Conservation (phyloP, 2,797 vertebrate species). For the Glossophaga mutica region DNA sequence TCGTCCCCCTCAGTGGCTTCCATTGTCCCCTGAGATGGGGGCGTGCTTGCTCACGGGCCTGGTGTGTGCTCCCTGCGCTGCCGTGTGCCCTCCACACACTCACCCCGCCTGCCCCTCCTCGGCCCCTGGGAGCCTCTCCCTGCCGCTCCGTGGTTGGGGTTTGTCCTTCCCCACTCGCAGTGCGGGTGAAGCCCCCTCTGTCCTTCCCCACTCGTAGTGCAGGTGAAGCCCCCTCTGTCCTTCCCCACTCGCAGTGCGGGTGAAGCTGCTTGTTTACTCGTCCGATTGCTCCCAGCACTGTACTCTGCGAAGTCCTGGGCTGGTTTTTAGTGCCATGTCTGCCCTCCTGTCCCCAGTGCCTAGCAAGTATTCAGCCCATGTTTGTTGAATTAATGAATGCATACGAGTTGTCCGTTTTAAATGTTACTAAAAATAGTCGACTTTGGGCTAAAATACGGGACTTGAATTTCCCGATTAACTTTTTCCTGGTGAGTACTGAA, state of each 20-base stretch:
- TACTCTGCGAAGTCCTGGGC: neutral
- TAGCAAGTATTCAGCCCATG: neutral
- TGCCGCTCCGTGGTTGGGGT: fast-evolving
- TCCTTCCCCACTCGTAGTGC: no score
- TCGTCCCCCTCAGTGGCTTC: neutral
- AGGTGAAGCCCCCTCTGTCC: neutral
- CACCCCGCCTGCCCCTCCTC: neutral
- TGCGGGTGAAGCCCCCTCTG: no score
- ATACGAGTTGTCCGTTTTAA: neutral
- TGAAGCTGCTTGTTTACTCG: no score
- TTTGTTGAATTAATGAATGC: neutral
- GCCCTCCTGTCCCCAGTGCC: neutral
- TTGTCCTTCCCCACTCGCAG: no score
- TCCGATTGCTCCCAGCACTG: neutral
- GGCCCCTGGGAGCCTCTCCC: no score
- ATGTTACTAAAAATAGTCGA: neutral
- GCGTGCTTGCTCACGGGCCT: neutral
- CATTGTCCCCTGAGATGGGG: neutral
- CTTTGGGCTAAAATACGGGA: neutral
- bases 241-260: no score
- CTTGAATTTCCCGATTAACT: neutral
- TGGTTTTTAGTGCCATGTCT: neutral
- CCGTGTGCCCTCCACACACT: neutral
- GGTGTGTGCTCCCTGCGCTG: fast-evolving
- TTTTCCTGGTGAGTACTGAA: neutral